These are phyloP conservation scores for Mallotus villosus DNA, from an alignment of 2,797 vertebrate genomes.

Conservation along the genomic window DNA sequence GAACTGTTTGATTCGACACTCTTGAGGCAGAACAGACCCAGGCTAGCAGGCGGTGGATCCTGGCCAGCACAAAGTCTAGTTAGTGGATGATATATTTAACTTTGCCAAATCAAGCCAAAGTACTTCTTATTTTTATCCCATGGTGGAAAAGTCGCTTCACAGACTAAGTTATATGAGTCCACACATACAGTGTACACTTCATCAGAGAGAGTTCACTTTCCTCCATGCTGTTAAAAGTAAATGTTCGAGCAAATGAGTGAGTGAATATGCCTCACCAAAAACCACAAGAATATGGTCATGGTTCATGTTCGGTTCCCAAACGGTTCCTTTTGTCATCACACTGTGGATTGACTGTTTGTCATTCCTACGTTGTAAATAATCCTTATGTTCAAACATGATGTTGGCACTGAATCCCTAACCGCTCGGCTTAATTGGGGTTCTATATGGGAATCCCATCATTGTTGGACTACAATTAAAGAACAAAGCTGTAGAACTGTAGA, in stretches of 20 bases:
- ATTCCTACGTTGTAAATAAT: slow-evolving; percentile 34
- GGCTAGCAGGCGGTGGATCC: slow-evolving; percentile 52
- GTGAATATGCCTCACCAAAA: slow-evolving; percentile 43
- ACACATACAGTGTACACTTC: slow-evolving; percentile 55
- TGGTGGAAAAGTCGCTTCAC: slow-evolving; percentile 68
- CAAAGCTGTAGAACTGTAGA: slow-evolving; percentile 23
- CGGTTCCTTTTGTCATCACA: slow-evolving; percentile 49
- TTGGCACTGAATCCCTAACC: not conserved
- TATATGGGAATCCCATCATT: slow-evolving; percentile 18
- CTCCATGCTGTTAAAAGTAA: slow-evolving; percentile 52
- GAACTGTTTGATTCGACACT: slow-evolving; percentile 43
- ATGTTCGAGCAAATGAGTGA: slow-evolving; percentile 48
- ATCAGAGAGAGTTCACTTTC: slow-evolving; percentile 55
- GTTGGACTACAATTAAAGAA: slow-evolving; percentile 16
- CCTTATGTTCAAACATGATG: slow-evolving; percentile 22
- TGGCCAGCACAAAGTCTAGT: slow-evolving; percentile 59
- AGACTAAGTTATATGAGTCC: slow-evolving; percentile 57
- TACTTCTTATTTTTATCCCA: slow-evolving; percentile 64
- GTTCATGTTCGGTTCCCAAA: slow-evolving; percentile 50
- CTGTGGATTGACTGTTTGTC: slow-evolving; percentile 32
- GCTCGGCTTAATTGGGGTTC: slow-evolving; percentile 26
- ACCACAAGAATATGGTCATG: slow-evolving; percentile 44
- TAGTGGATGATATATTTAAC: slow-evolving; percentile 61
- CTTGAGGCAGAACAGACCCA: slow-evolving; percentile 64
- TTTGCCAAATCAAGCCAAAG: slow-evolving; percentile 60